Evolutionary conservation across 2,113 vertebrate genomes (phyloP), one percentile per base, ranked within the genome.

Genomic region (Trichomycterus rosablanca): DNA sequence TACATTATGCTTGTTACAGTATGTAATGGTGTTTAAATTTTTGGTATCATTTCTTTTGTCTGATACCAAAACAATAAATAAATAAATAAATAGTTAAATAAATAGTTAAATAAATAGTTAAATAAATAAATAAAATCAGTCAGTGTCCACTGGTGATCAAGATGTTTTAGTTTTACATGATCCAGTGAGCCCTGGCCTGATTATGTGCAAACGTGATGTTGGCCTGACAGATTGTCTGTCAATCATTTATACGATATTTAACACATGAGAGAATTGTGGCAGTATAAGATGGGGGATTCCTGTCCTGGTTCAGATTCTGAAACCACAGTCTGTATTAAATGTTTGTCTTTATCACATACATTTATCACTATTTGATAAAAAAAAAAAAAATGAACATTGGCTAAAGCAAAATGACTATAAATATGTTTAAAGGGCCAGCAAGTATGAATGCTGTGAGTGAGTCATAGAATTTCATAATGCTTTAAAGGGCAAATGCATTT

Each of bases 401-500:
- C 9, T 11, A 56, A 55, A 28, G 20, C 22, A 60, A 53, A 34
- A 45, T 67, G 58, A 45, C 28, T 35, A 59, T 12, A 51, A 46
- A 66, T 67, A 67, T 6, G 57, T 63, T 74, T 74, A 74, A 74
- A 74, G 72, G 71, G 71, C 62, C 71, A 57, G 66, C 67, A 73
- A 59, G 40, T 65, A 59, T 53, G 48, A 39, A 59, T 45, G 67
- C 62, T 56, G 44, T 66, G 59, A 61, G 54, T 39, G 62, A 64
- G 73, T 74, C 70, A 70, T 59, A 64, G 34, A 40, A 69, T 66
- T 66, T 66, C 69, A 60, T 59, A 73, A 60, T 64, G 72, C 78
- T 71, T 86, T 88, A 87, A 88, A 88, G 86, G 84, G 83, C 79
- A 82, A 71, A 78, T 85, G 82, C 81, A 77, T 82, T 65, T 71